A percentile compares a stretch with the other conserved stretches of the same genome.
Conservation (phyloP, 2,113 vertebrate genomes). For the Leptobrachium ailaonicum region DNA sequence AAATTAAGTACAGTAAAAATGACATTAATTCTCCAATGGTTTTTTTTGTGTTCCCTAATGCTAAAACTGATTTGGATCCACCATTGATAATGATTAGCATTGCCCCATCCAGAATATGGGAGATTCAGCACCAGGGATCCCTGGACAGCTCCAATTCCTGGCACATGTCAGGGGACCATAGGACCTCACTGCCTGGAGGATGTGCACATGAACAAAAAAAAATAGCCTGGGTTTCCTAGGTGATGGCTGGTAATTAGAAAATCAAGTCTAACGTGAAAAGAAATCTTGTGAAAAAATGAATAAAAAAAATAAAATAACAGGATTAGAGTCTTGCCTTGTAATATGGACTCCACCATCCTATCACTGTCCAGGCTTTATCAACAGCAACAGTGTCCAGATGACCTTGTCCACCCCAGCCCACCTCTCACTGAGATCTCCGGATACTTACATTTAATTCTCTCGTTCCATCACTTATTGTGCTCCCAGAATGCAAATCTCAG, state of each 20-base stretch:
- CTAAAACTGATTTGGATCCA: too few relatives aligned
- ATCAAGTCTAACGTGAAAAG: constrained; percentile 6
- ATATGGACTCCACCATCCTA: constrained; percentile 2
- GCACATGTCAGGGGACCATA: not conserved
- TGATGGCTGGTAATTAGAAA: constrained; percentile 20
- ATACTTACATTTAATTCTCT: not conserved
- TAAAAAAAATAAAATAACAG: not conserved
- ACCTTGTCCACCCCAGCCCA: constrained; percentile 16
- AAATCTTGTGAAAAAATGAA: not conserved
- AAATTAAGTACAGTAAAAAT: not conserved
- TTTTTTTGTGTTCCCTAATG: not conserved
- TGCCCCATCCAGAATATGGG: too few relatives aligned
- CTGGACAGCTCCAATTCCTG: constrained; percentile 40
- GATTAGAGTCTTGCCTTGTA: constrained; percentile 1
- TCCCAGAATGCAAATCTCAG: not conserved
- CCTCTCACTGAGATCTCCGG: not conserved
- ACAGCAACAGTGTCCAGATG: constrained; percentile 13
- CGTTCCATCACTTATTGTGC: not conserved
- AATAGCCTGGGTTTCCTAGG: constrained; percentile 24
- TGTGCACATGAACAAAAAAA: not conserved
- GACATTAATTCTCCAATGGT: not conserved
- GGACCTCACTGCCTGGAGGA: constrained; percentile 7
- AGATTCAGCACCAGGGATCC: constrained; percentile 20
- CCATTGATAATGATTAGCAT: too few relatives aligned
- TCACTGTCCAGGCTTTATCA: not conserved